Base-by-base conservation (phyloP, 2,888 invertebrate species). In the Ischnura elegans region DNA sequence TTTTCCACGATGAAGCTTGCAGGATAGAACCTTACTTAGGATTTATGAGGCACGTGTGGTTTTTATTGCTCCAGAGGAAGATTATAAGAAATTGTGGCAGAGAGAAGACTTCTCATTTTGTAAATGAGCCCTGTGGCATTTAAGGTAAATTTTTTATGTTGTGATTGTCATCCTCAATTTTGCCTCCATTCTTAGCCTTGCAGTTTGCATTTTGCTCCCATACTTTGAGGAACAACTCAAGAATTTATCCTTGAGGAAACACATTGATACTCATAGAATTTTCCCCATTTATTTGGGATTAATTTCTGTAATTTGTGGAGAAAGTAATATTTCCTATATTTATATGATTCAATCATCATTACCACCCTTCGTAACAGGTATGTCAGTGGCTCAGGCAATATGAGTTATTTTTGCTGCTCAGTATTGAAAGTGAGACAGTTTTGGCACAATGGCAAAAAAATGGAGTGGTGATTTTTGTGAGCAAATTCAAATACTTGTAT, bases 21-120 rank as follows among this genome's bases (percentile, higher is more conserved):
- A n/a, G 13, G 51, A 76, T 36, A 36, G 36, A 36, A 76, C 76
- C 76, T 76, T 76, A 29, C 29, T 29, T 5, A 76, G 36, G 76
- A 76, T 76, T 76, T 76, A 36, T 76, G 36, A 76, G 76, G 76
- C 76, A 36, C 76, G 3, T 16, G 10, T 36, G 36, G 76, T 36
- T 76, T 61, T 36, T 76, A 76, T 76, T 76, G 76, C 76, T 76
- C 2, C 76, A 76, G 76, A 16, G 76, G 61, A 61, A 61, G 76
- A 36, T 36, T 13, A 25, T n/a, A n/a, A n/a, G n/a, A n/a, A n/a
- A n/a, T n/a, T n/a, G n/a, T n/a, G 76, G 36, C 76, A 76, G 36
- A 36, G 36, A 61, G 61, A 61, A 61, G 61, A 61, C 61, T 61
- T 36, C 36, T 76, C 76, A 76, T 76, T 76, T n/a, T 76, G 29